phyloP scores from a whole-genome alignment of 2,888 invertebrate genomes.

The Pseudococcus viburni region DNA sequence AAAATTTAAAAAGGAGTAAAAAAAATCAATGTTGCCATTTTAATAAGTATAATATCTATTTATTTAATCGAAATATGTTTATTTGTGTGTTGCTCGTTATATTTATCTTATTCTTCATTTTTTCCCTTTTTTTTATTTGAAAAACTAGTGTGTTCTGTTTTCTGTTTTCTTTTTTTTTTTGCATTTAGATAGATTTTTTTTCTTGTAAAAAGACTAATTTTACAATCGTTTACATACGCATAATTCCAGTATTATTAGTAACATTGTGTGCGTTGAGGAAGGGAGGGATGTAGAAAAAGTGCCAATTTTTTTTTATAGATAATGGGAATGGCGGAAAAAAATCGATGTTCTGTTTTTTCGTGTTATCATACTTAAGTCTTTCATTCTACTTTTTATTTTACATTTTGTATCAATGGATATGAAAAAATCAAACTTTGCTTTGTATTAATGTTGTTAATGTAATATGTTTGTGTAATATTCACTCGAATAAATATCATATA shows the following conservation, averaged over 20 bases:
- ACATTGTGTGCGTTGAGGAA: neutral
- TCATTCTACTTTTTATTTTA: conserved; percentile 62
- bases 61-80: conserved; percentile 45
- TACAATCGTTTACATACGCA: neutral
- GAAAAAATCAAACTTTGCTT: conserved; percentile 61
- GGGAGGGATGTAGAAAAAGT: conserved; percentile 10
- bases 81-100: conserved; percentile 52
- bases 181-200: conserved; percentile 24
- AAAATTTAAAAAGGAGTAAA: conserved; percentile 3
- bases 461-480: conserved; percentile 60
- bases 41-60: conserved; percentile 16
- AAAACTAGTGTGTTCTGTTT: conserved; percentile 4
- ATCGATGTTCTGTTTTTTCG: conserved; percentile 24
- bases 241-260: conserved; percentile 36
- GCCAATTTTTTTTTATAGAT: conserved; percentile 24
- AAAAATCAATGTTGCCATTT: conserved; percentile 51
- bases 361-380: conserved; percentile 63
- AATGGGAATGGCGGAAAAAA: neutral
- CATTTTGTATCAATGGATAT: conserved; percentile 61
- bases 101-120: conserved; percentile 33
- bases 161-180: conserved; percentile 21
- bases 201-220: conserved; percentile 38
- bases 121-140: neutral
- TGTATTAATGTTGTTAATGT: conserved; percentile 62
- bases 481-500: conserved; percentile 59